Conservation (phyloP, 2,113 vertebrate species). For the Glaucidium brasilianum region DNA sequence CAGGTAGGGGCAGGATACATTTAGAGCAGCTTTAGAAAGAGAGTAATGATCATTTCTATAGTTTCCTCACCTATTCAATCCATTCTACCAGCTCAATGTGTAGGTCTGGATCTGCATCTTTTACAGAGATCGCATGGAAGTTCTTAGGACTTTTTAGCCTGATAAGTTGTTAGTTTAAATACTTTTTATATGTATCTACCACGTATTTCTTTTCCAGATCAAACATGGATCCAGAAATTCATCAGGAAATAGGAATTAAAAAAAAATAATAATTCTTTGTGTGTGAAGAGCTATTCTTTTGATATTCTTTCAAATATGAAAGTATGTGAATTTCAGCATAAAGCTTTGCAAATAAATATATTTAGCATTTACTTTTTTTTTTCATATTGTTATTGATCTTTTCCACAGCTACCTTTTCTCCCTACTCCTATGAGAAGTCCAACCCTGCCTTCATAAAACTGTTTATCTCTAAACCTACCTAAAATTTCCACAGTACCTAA, state of each 20-base stretch:
- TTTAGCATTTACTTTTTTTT: not conserved
- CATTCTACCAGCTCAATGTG: rapidly evolving
- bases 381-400: not conserved
- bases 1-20: not conserved
- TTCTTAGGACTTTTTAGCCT: not conserved
- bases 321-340: not conserved
- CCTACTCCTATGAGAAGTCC: not conserved
- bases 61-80: not conserved
- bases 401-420: not conserved
- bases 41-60: not conserved
- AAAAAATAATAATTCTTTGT: not conserved
- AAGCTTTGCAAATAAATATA: not conserved
- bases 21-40: not conserved
- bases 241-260: not conserved
- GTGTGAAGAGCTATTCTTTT: not conserved
- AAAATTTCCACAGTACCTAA: not conserved
- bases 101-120: not conserved
- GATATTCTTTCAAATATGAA: not conserved
- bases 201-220: not conserved
- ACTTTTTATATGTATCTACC: not conserved
- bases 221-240: not conserved
- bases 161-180: not conserved
- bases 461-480: not conserved
- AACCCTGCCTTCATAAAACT: not conserved
- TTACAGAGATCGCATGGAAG: not conserved